phyloP scores from a whole-genome alignment of 2,888 invertebrate species.

The Agonopterix heracliana region DNA sequence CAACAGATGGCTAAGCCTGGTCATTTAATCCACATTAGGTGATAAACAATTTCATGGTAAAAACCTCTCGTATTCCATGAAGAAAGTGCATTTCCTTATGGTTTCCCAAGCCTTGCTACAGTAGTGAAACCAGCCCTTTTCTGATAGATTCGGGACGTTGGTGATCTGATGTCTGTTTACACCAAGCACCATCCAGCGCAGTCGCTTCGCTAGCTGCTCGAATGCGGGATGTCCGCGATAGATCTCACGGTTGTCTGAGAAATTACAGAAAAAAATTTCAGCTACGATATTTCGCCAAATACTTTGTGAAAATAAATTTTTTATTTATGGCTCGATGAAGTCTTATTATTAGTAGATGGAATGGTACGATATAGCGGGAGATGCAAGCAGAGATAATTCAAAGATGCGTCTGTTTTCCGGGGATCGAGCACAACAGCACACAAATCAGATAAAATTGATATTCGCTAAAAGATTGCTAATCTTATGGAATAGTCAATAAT shows the following conservation, averaged over 20 bases:
- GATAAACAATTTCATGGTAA: constrained; percentile 69
- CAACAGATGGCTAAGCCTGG: constrained; percentile 11
- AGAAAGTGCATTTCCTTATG: constrained; percentile 88
- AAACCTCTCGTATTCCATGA: constrained; percentile 88
- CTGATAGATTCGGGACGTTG: constrained; percentile 81
- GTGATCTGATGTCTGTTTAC: constrained; percentile 82
- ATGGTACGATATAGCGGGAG: too few relatives aligned
- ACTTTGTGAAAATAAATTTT: too few relatives aligned
- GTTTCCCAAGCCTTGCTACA: constrained; percentile 90
- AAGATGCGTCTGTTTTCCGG: too few relatives aligned
- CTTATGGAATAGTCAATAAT: too few relatives aligned
- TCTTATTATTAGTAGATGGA: too few relatives aligned
- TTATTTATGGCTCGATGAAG: too few relatives aligned
- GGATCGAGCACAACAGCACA: too few relatives aligned
- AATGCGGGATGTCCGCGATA: constrained; percentile 79
- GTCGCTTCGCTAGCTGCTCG: constrained; percentile 78
- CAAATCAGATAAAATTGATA: too few relatives aligned
- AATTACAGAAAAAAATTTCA: neutral
- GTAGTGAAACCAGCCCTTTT: constrained; percentile 90
- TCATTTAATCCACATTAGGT: neutral
- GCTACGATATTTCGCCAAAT: too few relatives aligned
- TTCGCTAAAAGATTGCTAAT: too few relatives aligned
- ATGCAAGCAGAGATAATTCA: too few relatives aligned
- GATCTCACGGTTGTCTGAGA: constrained; percentile 67
- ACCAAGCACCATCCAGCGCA: constrained; percentile 83